phyloP scores from a whole-genome alignment of 2,797 vertebrate genomes.

The Sebastes diaconus region DNA sequence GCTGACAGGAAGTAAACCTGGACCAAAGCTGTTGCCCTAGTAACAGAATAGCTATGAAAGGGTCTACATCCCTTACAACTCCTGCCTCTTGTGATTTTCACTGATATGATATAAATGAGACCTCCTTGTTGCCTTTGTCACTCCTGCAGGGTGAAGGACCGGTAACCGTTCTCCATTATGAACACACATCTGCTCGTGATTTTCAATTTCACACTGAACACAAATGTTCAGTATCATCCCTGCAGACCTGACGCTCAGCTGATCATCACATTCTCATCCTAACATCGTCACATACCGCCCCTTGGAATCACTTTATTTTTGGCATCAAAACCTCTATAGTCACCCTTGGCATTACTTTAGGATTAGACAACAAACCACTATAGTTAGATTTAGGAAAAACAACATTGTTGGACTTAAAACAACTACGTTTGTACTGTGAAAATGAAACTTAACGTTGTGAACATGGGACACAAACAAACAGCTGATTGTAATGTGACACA shows the following conservation, averaged over 20 bases:
- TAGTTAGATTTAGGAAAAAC: no score
- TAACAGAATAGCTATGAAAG: neutral
- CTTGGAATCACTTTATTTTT: no score
- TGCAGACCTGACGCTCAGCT: slow-evolving; percentile 28
- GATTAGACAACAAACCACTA: neutral
- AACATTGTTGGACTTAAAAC: no score
- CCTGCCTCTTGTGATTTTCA: neutral
- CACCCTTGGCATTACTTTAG: no score
- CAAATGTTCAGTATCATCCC: neutral
- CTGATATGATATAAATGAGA: neutral
- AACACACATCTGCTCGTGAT: neutral
- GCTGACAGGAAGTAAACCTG: neutral
- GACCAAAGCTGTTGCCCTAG: neutral
- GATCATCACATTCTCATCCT: neutral
- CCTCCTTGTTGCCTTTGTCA: neutral
- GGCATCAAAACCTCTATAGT: no score
- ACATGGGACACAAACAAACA: no score
- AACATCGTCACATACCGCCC: no score
- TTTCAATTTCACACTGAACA: neutral
- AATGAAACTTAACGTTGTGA: no score
- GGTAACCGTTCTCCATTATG: neutral
- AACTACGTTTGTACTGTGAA: no score
- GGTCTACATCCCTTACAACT: neutral
- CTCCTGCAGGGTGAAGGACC: neutral
- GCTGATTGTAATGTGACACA: no score